phyloP scores from a whole-genome alignment of 2,113 vertebrate species.

The Procavia capensis region DNA sequence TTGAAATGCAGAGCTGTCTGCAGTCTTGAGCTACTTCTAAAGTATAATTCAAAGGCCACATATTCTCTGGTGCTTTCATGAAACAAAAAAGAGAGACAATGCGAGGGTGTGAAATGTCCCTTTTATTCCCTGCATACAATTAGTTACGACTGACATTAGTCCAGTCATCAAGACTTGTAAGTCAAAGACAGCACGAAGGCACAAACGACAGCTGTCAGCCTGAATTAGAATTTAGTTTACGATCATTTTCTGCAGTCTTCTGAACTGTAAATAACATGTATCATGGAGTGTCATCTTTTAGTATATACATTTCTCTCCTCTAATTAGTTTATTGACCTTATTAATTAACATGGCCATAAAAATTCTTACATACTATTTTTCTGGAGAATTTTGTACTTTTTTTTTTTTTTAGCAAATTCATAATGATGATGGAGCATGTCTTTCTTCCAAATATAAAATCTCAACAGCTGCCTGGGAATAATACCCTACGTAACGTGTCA shows the following conservation, averaged over 20 bases:
- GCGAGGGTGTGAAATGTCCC: neutral
- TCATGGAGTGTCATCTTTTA: slow-evolving; percentile 8
- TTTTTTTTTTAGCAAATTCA: neutral
- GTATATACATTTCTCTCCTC: neutral
- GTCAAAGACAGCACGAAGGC: neutral
- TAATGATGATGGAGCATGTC: neutral
- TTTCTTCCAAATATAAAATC: neutral
- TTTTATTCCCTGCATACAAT: neutral
- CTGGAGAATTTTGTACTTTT: neutral
- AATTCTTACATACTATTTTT: neutral
- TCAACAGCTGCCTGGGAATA: neutral
- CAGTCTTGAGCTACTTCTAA: slow-evolving; percentile 49
- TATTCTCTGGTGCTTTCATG: neutral
- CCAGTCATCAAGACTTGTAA: neutral
- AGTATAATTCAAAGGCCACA: slow-evolving; percentile 49
- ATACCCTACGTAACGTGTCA: neutral
- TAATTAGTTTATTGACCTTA: neutral
- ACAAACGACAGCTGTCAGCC: neutral
- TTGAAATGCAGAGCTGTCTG: slow-evolving; percentile 65
- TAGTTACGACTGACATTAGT: neutral
- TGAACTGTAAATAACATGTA: neutral
- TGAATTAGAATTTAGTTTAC: slow-evolving; percentile 5
- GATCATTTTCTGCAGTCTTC: neutral
- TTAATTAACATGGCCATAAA: neutral
- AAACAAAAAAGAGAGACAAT: slow-evolving; percentile 34